Conservation (phyloP, 1,140 invertebrate species). For the Ostrea denselamellosa region DNA sequence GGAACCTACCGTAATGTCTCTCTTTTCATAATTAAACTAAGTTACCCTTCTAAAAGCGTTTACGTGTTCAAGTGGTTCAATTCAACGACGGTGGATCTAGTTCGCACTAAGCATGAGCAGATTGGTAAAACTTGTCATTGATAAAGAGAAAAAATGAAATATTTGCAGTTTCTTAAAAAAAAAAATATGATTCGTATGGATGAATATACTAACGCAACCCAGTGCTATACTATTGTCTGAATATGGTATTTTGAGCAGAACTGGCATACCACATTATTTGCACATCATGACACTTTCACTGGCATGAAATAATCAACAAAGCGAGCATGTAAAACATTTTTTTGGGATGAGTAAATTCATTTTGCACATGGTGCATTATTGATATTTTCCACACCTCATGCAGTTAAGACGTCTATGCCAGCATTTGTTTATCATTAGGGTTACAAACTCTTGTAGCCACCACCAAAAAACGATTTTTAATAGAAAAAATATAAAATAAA, state of each 20-base stretch:
- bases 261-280: not conserved
- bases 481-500: not conserved
- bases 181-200: too few species aligned
- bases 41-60: not conserved
- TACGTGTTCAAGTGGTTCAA: not conserved
- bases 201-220: too few species aligned
- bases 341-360: conserved; percentile 13
- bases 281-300: conserved; percentile 21
- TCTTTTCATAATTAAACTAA: not conserved
- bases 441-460: too few species aligned
- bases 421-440: too few species aligned
- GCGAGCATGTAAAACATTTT: conserved; percentile 14
- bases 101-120: not conserved
- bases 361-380: conserved; percentile 21
- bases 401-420: not conserved
- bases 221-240: not conserved
- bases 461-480: not conserved
- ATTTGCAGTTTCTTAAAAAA: too few species aligned
- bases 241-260: conserved; percentile 4
- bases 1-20: not conserved
- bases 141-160: too few species aligned
- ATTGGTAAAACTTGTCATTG: not conserved
- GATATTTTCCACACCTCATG: conserved; percentile 3
- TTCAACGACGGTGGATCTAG: not conserved
- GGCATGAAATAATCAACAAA: conserved; percentile 37